Evolutionary conservation across 2,888 invertebrate species (phyloP).

Genomic region (Venustoraphidia nigricollis): DNA sequence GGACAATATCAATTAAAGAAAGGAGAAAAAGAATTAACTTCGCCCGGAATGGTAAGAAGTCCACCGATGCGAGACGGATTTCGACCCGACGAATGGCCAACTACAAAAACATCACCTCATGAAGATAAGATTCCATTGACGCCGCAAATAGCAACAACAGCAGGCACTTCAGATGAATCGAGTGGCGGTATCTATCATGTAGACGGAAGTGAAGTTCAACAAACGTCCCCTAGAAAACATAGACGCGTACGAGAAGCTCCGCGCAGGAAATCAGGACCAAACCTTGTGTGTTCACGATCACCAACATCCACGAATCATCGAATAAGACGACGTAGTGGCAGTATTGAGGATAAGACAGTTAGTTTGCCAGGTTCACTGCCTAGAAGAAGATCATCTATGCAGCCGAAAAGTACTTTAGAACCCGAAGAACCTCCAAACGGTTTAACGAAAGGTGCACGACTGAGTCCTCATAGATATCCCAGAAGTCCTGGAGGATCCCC

Average conservation of each 20-base stretch:
- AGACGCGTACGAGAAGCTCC: constrained; percentile 45
- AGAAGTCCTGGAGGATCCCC: constrained; percentile 37
- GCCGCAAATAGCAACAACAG: constrained; percentile 7
- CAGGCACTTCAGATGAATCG: constrained; percentile 29
- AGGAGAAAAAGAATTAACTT: constrained; percentile 17
- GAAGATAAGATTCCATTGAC: constrained; percentile 7
- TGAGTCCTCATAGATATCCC: constrained; percentile 25
- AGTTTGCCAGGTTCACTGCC: constrained; percentile 43
- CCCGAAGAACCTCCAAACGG: constrained; percentile 8
- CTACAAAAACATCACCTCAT: constrained; percentile 16
- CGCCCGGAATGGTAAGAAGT: constrained; percentile 22
- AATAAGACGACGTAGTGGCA: constrained; percentile 17
- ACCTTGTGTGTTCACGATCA: constrained; percentile 36
- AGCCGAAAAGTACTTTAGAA: constrained; percentile 21
- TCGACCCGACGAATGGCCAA: constrained; percentile 20
- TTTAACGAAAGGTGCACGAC: constrained; percentile 11
- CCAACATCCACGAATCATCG: constrained; percentile 33
- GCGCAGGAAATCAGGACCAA: constrained; percentile 43
- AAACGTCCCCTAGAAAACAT: constrained; percentile 38
- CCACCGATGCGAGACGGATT: constrained; percentile 24
- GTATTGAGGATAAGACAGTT: constrained; percentile 20
- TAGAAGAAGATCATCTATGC: constrained; percentile 40
- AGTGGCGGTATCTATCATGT: constrained; percentile 22
- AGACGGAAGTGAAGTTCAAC: constrained; percentile 10
- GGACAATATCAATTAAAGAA: constrained; percentile 16